Conservation (phyloP, 2,113 vertebrate genomes). For the Toxotes jaculatrix region DNA sequence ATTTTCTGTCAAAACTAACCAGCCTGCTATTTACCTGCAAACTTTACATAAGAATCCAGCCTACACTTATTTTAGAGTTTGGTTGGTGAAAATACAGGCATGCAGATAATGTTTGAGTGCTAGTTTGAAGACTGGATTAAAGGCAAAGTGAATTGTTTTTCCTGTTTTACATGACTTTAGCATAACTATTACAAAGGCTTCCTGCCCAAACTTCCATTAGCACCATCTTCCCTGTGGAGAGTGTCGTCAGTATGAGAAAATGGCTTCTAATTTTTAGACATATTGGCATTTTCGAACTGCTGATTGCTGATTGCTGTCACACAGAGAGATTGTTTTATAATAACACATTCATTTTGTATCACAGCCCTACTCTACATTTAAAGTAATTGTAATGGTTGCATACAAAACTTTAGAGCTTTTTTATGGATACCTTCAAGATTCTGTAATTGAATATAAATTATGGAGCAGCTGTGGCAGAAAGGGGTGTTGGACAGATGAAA, state of each 20-base stretch:
- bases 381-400: slow-evolving; percentile 35
- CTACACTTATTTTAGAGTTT: background rate
- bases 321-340: slow-evolving; percentile 63
- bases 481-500: background rate
- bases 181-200: slow-evolving; percentile 51
- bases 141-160: slow-evolving; percentile 33
- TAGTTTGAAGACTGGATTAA: slow-evolving; percentile 9
- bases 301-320: slow-evolving; percentile 74
- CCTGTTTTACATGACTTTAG: slow-evolving; percentile 45
- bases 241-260: slow-evolving; percentile 62
- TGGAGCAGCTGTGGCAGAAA: background rate
- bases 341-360: slow-evolving; percentile 50
- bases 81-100: background rate
- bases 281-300: slow-evolving; percentile 72
- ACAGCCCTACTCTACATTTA: slow-evolving; percentile 34
- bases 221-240: slow-evolving; percentile 61
- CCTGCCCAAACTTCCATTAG: slow-evolving; percentile 66
- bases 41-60: background rate
- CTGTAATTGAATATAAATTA: background rate
- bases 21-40: background rate
- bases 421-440: slow-evolving; percentile 6
- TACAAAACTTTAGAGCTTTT: background rate
- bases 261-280: slow-evolving; percentile 55
- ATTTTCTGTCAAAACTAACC: background rate
- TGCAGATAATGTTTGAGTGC: background rate